phyloP scores from a whole-genome alignment of 2,888 invertebrate species.

The Amphiduros pacificus region DNA sequence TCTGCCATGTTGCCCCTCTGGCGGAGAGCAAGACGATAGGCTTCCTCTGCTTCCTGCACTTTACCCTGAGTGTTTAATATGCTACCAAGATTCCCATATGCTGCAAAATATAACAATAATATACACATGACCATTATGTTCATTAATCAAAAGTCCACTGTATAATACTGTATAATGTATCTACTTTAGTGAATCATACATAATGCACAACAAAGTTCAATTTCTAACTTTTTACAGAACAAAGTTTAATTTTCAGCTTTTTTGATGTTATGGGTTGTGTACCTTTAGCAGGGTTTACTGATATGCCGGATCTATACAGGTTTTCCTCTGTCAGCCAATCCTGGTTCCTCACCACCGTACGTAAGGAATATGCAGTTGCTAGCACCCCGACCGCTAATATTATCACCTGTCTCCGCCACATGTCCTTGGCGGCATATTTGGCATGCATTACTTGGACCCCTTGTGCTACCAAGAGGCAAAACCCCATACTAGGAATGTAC shows the following conservation, averaged over 20 bases:
- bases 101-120: slow-evolving; percentile 64
- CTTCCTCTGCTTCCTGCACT: slow-evolving; percentile 84
- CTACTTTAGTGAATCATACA: no score
- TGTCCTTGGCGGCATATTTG: slow-evolving; percentile 3
- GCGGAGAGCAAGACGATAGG: slow-evolving; percentile 86
- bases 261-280: no score
- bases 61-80: slow-evolving; percentile 88
- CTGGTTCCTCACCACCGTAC: slow-evolving; percentile 79
- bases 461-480: slow-evolving; percentile 81
- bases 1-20: slow-evolving; percentile 97
- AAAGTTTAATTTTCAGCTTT: no score
- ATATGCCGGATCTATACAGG: slow-evolving; percentile 85
- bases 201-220: no score
- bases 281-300: slow-evolving; percentile 98
- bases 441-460: slow-evolving; percentile 41
- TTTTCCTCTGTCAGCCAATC: slow-evolving; percentile 94
- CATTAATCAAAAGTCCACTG: no score
- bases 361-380: slow-evolving; percentile 59
- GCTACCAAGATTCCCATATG: slow-evolving; percentile 95
- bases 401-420: not conserved
- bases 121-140: no score
- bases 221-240: no score
- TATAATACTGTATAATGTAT: no score
- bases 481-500: slow-evolving; percentile 94
- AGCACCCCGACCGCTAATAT: slow-evolving; percentile 32